Evolutionary conservation across 2,888 invertebrate species (phyloP).

Genomic region (Habroteleia sp.): DNA sequence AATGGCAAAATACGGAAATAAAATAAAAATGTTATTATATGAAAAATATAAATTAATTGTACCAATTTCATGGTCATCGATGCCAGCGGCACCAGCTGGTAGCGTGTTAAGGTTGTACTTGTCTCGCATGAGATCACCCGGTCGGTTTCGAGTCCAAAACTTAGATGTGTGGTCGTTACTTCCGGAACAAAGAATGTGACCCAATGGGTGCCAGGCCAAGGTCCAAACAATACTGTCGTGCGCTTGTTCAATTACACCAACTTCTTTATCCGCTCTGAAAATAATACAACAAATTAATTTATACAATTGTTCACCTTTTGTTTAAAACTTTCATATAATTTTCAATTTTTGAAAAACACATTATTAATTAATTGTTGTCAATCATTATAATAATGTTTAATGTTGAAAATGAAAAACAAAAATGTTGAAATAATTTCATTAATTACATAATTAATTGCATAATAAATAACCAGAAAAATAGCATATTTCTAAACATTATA

Average conservation of each 20-base stretch:
- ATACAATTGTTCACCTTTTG: no score
- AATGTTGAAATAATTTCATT: no score
- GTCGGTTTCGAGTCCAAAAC: slow-evolving; percentile 99
- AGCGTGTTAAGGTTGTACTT: slow-evolving; percentile 97
- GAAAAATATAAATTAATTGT: slow-evolving; percentile 39
- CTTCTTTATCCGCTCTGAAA: slow-evolving; percentile 95
- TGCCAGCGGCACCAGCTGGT: slow-evolving; percentile 89
- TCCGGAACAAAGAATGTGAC: slow-evolving; percentile 98
- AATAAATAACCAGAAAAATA: no score
- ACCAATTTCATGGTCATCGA: slow-evolving; percentile 88
- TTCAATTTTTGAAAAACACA: no score
- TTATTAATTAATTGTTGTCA: no score
- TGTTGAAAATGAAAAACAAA: no score
- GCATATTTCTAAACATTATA: no score
- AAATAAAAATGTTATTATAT: no score
- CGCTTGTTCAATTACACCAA: slow-evolving; percentile 98
- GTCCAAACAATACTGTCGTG: slow-evolving; percentile 99
- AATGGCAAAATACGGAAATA: not conserved
- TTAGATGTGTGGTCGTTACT: slow-evolving; percentile 99
- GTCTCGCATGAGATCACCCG: slow-evolving; percentile 98
- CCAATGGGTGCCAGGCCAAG: slow-evolving; percentile 99
- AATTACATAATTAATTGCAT: no score
- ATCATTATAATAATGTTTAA: no score
- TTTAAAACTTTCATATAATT: no score
- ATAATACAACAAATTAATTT: no score